These are phyloP conservation scores for Ostrea denselamellosa DNA, from an alignment of 1,140 invertebrate genomes.

Conservation along the genomic window DNA sequence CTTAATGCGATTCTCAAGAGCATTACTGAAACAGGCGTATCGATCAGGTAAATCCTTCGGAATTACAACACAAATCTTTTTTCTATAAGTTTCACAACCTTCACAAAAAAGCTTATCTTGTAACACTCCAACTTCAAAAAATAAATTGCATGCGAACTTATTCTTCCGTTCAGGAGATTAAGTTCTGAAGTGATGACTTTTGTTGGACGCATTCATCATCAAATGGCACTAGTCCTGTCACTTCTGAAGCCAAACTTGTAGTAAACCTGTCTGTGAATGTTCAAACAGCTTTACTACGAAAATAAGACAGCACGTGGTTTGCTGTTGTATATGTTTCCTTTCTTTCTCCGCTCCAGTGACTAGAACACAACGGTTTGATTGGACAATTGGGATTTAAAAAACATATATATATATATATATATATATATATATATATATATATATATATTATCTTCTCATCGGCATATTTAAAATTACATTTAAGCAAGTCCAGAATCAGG, in stretches of 20 bases:
- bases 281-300: background rate
- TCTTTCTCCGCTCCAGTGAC: background rate
- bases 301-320: constrained; percentile 15
- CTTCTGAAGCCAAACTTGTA: background rate
- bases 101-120: constrained; percentile 38
- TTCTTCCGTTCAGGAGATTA: background rate
- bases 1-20: constrained; percentile 4
- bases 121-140: constrained; percentile 35
- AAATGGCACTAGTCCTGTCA: constrained; percentile 11
- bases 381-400: constrained; percentile 19
- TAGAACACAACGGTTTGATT: background rate
- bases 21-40: constrained; percentile 10
- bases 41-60: constrained; percentile 2
- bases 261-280: background rate
- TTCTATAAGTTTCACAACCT: background rate
- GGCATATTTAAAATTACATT: constrained; percentile 27
- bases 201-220: constrained; percentile 6
- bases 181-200: constrained; percentile 25
- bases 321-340: constrained; percentile 4
- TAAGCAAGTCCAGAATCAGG: background rate
- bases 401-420: too few species aligned
- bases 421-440: too few species aligned
- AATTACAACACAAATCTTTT: constrained; percentile 29
- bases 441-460: background rate
- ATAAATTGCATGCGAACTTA: constrained; percentile 20